Evolutionary conservation across 2,797 vertebrate species (phyloP), one percentile per base, ranked within the genome.

Genomic region (Apodemus agrarius): DNA sequence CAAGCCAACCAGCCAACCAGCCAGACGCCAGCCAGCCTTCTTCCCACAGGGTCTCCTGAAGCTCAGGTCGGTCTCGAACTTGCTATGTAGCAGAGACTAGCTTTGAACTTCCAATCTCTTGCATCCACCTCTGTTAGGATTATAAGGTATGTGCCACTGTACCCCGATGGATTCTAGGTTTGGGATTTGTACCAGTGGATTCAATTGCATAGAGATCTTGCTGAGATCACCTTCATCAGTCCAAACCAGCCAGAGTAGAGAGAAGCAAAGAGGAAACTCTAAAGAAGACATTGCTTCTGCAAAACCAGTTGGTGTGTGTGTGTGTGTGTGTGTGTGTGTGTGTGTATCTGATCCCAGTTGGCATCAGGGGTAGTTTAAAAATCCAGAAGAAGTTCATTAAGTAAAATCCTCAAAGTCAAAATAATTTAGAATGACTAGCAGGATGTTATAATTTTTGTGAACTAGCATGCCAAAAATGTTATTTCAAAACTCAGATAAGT

Each of bases 331-430:
- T 49, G 10, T 49, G 10, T 49, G 4, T 49, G 10, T 49, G 4
- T 49, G 10, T 49, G 46, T 49, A 49, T 74, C 52, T 78, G 40
- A 92, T 79, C 24, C 31, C 54, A 94, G 78, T 0, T 19, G 52
- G 43, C 65, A 93, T 61, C 57, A n/a, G 13, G 65, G 75, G 22
- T 43, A 81, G 21, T 40, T 46, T 84, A 80, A 94, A 91, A 76
- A 92, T 52, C 31, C 84, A n/a, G n/a, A n/a, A 94, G 8, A n/a
- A 88, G 49, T 91, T 72, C 76, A 63, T 46, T 90, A 87, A 92
- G 92, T 72, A 81, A 95, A 86, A 90, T 93, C 59, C 43, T 49
- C 84, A 3, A 31, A 57, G 78, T 86, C 92, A 92, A 95, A 90
- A 89, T 67, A 67, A 86, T 91, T 67, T 87, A 12, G 92, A 94